Base-by-base conservation (phyloP, 35 echinoderm and acorn worm species). In the Diadema setosum region DNA sequence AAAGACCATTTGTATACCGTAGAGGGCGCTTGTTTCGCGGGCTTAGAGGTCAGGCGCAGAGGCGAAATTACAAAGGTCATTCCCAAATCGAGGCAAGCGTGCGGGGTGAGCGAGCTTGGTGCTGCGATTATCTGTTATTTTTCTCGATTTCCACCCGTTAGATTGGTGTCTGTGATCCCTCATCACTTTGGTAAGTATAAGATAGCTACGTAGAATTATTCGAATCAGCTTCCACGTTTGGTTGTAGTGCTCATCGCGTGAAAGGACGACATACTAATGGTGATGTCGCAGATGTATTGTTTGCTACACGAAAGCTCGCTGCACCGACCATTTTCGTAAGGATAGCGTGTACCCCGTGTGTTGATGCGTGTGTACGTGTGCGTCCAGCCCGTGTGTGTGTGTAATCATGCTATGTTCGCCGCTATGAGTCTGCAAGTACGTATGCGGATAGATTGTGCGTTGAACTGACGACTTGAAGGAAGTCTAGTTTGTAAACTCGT, bases 1-100 rank as follows among this genome's bases (percentile, higher is more conserved):
- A n/a, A n/a, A n/a, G n/a, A n/a, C n/a, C n/a, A n/a, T n/a, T n/a
- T n/a, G n/a, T n/a, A n/a, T n/a, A n/a, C n/a, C n/a, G n/a, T n/a
- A n/a, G 70, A 43, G 70, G 70, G 70, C 70, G 70, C 36, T 33
- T 35, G 5, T 15, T 76, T 76, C 70, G 70, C 70, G 70, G 70
- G 70, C 70, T 76, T 43, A 40, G 70, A 20, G 70, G 70, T 76
- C 70, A 76, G 43, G 23, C 23, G 36, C 37, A 76, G 43, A 36
- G 27, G 36, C 37, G 43, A 43, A 76, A 32, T 33, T 35, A 76
- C 70, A 76, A 76, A 76, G 70, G 70, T 76, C 70, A 76, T 6
- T 17, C 18, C 30, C 7, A 76, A 76, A 76, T 76, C 70, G 70
- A 76, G 70, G 70, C 70, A 76, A 76, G 70, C 39, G 70, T 76